Evolutionary conservation across 2,113 vertebrate genomes (phyloP).

Genomic region (Procavia capensis): DNA sequence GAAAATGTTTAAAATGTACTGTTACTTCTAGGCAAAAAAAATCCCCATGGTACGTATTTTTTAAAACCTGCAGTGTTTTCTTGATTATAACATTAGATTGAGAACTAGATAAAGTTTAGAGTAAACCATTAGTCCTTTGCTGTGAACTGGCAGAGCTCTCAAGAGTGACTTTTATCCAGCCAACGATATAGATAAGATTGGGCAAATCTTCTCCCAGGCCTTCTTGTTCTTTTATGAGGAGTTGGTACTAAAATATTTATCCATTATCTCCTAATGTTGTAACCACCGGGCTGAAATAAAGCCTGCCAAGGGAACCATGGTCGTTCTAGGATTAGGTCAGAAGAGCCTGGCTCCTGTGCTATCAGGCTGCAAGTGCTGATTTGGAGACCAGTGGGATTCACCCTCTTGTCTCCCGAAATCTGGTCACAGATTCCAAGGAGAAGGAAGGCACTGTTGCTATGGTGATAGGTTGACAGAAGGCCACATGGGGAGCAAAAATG

Average conservation of each 20-base stretch:
- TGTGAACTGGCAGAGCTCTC: background rate
- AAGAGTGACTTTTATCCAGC: background rate
- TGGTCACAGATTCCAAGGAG: background rate
- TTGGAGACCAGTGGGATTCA: constrained; percentile 9
- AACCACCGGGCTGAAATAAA: constrained; percentile 14
- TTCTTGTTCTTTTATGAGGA: constrained; percentile 56
- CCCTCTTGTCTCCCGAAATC: background rate
- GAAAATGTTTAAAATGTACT: background rate
- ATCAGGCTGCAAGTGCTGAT: background rate
- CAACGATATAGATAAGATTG: constrained; percentile 23
- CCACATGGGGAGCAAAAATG: background rate
- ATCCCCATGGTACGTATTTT: background rate
- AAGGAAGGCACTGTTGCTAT: background rate
- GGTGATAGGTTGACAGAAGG: background rate
- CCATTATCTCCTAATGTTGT: constrained; percentile 29
- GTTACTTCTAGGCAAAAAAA: background rate
- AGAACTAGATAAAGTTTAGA: background rate
- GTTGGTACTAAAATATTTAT: constrained; percentile 60
- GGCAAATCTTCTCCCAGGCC: background rate
- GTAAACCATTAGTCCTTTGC: background rate
- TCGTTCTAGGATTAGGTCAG: constrained; percentile 27
- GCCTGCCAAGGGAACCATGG: background rate
- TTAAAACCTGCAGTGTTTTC: background rate
- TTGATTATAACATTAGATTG: background rate
- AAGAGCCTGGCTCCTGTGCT: constrained; percentile 8